These are phyloP conservation scores for Crocuta crocuta DNA, from an alignment of 2,113 vertebrate species.

Conservation along the genomic window DNA sequence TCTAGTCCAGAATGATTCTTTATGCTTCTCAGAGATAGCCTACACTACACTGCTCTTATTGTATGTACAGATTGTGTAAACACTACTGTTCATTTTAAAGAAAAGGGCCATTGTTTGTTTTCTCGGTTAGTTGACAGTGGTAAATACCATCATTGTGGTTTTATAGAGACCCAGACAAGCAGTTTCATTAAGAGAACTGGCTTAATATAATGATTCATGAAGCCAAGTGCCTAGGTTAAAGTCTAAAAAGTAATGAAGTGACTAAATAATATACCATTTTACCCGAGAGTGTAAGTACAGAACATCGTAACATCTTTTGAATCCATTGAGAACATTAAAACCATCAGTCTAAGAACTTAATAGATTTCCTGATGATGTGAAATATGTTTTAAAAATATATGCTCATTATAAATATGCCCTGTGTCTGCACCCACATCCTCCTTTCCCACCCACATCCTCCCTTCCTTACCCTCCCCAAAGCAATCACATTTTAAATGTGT, in stretches of 20 bases:
- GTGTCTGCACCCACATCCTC: background rate
- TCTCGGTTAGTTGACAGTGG: conserved; percentile 29
- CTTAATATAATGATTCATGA: conserved; percentile 29
- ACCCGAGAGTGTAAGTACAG: background rate
- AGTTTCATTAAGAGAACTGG: conserved; percentile 2
- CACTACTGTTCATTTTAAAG: background rate
- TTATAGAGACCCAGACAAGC: background rate
- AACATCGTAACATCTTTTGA: background rate
- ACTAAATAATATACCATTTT: background rate
- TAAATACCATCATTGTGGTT: conserved; percentile 17
- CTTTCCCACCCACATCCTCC: background rate
- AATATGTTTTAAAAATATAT: background rate
- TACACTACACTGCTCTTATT: background rate
- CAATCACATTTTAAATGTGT: background rate
- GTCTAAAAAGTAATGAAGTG: background rate
- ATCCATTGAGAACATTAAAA: background rate
- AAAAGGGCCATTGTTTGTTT: background rate
- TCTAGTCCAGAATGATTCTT: conserved; percentile 49
- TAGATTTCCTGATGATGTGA: background rate
- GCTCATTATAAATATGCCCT: background rate
- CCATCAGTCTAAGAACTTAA: background rate
- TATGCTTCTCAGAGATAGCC: background rate
- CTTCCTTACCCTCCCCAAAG: background rate
- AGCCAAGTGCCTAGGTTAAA: conserved; percentile 13
- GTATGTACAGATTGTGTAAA: background rate